Evolutionary conservation across 2,888 invertebrate genomes (phyloP).

Genomic region (Athalia rosae): DNA sequence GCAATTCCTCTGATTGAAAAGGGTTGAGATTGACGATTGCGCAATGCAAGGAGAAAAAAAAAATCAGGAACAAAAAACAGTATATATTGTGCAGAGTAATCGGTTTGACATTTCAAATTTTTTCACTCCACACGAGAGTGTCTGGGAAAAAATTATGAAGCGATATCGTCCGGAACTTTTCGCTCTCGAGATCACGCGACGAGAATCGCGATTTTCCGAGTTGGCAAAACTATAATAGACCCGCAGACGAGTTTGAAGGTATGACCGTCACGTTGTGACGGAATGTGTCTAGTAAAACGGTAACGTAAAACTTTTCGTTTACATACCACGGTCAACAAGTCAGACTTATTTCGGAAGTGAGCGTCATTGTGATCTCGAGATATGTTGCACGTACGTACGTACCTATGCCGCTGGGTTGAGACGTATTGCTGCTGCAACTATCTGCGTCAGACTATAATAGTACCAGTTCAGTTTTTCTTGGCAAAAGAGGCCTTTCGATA

Average conservation of each 20-base stretch:
- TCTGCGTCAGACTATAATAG: too few relatives aligned
- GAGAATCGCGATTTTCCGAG: neutral
- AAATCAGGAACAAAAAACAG: neutral
- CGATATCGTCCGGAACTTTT: neutral
- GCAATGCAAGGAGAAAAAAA: neutral
- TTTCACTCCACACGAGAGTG: too few relatives aligned
- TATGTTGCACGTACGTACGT: neutral
- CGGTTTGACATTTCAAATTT: too few relatives aligned
- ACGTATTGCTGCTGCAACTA: too few relatives aligned
- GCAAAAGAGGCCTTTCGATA: neutral
- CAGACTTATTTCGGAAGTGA: slow-evolving; percentile 57
- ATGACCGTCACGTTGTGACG: slow-evolving; percentile 19
- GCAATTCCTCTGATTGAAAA: slow-evolving; percentile 4
- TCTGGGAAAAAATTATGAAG: too few relatives aligned
- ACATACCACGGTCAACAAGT: slow-evolving; percentile 22
- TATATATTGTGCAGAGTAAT: too few relatives aligned
- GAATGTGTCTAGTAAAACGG: slow-evolving; percentile 15
- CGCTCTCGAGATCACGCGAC: neutral
- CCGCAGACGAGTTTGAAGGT: neutral
- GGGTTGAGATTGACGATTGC: slow-evolving; percentile 10
- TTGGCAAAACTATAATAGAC: slow-evolving; percentile 32
- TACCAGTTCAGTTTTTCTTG: slow-evolving; percentile 8
- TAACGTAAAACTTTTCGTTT: neutral
- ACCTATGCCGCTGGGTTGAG: neutral
- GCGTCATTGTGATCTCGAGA: slow-evolving; percentile 14